Evolutionary conservation across 2,888 invertebrate genomes (phyloP), one percentile per base, ranked within the genome.

Genomic region (Polyommatus icarus): DNA sequence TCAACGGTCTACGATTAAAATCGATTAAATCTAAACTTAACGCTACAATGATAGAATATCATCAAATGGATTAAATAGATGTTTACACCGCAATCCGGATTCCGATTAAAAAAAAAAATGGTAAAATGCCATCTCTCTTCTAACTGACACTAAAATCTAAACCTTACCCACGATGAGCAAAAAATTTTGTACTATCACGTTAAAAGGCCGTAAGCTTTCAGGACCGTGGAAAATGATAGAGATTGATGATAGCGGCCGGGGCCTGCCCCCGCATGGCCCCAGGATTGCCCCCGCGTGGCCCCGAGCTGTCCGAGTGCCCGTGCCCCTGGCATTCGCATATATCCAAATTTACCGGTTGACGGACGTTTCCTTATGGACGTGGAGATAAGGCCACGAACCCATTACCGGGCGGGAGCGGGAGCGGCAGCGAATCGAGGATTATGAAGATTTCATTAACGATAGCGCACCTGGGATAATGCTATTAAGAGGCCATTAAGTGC

Each of bases 291-390:
- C 87, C 88, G 87, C 91, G 80, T 84, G 82, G 84, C 85, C 84
- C 80, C 85, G 90, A 85, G 67, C 29, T 67, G 29, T 15, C 29
- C 67, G 5, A 18, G 12, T 18, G 29, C 61, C 59, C 20, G n/a
- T 61, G 61, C 18, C 18, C 67, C 67, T 5, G 15, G 67, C 15
- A 29, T 29, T 29, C 92, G 90, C 91, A 93, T 93, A 92, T 91
- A 94, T 93, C 91, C 93, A 93, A 93, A 94, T 93, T 93, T 93
- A 89, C 83, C 84, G 83, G 24, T 18, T 92, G 92, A 94, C 91
- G 89, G 93, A 93, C 92, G 91, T 91, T 91, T 79, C 90, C 92
- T 92, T 92, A 89, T 86, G 86, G 79, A 78, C 79, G 73, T 78
- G 78, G 80, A 59, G 80, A 29, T 54, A 54, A 8, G 29, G 29